Conservation (phyloP, 2,888 invertebrate species). For the Micoletzkya japonica region DNA sequence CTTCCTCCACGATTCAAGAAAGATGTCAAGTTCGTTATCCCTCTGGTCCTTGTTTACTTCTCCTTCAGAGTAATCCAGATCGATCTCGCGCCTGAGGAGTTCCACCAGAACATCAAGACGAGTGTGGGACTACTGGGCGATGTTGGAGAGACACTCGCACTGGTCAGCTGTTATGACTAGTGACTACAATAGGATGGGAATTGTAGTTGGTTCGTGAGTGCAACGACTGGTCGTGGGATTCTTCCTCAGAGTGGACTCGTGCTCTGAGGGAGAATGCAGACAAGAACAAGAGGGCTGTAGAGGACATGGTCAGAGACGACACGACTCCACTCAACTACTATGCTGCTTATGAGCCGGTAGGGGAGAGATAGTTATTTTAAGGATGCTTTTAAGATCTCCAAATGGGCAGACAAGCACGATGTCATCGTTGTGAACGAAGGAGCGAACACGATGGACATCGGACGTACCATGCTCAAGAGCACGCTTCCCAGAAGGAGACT, state of each 20-base stretch:
- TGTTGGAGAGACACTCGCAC: slow-evolving; percentile 53
- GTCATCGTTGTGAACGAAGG: slow-evolving; percentile 92
- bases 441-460: slow-evolving; percentile 98
- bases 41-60: background rate
- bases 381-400: slow-evolving; percentile 45
- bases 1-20: slow-evolving; percentile 80
- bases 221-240: slow-evolving; percentile 44
- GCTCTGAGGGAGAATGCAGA: slow-evolving; percentile 42
- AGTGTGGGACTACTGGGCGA: slow-evolving; percentile 84
- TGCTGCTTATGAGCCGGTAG: slow-evolving; percentile 82
- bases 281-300: slow-evolving; percentile 50
- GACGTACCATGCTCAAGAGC: slow-evolving; percentile 76
- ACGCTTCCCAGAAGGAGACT: slow-evolving; percentile 66
- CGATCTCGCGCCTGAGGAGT: slow-evolving; percentile 85
- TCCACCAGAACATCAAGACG: slow-evolving; percentile 84
- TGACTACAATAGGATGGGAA: background rate
- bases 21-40: slow-evolving; percentile 79
- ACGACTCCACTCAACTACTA: slow-evolving; percentile 87
- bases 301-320: slow-evolving; percentile 75
- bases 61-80: slow-evolving; percentile 69
- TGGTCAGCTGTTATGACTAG: background rate
- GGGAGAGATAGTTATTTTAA: too few species aligned
- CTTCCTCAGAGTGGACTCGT: slow-evolving; percentile 44
- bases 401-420: slow-evolving; percentile 66
- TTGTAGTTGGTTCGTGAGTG: slow-evolving; percentile 15